Base-by-base conservation (phyloP, 2,113 vertebrate genomes). In the Aythya baeri region DNA sequence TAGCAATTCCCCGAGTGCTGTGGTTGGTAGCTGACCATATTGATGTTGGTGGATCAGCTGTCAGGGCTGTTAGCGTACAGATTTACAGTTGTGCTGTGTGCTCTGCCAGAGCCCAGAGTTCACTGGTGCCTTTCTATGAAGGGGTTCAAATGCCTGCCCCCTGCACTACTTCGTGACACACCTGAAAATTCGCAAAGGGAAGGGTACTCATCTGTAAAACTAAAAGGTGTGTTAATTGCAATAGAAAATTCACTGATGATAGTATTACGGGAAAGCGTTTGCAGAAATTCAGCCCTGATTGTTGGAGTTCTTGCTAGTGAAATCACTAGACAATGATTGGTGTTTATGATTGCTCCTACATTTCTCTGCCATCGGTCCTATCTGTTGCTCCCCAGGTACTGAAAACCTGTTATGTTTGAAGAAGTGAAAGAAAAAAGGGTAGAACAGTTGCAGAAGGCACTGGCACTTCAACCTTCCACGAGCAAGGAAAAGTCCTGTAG, bases 11-110 rank as follows among this genome's bases (percentile, higher is more conserved):
- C 93, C 62, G 83, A 75, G 75, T 84, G 92, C 92, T 76, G 36
- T 72, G 66, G 54, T 79, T 86, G 81, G 83, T 94, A 61, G 76
- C 93, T 94, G 93, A 86, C 92, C 94, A 38, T 96, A 88, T 93
- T 93, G 87, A 52, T 93, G 80, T 75, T 86, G 88, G 94, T 90
- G 44, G 72, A 84, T 95, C 86, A 86, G 83, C 80, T 97, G 95
- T 90, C 88, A 78, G 77, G 86, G 76, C 90, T 92, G 83, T 87
- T 96, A 75, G 80, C n/a, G 6, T 67, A 31, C 87, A 88, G 91
- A 93, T 94, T 91, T 91, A 92, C 66, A 16, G 66, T 94, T 83
- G 73, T 58, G 22, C 52, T 44, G 32, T 59, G n/a, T 70, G 65
- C 75, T 89, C 68, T 88, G 49, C 63, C 74, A 55, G 79, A 27